Base-by-base conservation (phyloP, 2,113 vertebrate genomes). In the Sterna hirundo region DNA sequence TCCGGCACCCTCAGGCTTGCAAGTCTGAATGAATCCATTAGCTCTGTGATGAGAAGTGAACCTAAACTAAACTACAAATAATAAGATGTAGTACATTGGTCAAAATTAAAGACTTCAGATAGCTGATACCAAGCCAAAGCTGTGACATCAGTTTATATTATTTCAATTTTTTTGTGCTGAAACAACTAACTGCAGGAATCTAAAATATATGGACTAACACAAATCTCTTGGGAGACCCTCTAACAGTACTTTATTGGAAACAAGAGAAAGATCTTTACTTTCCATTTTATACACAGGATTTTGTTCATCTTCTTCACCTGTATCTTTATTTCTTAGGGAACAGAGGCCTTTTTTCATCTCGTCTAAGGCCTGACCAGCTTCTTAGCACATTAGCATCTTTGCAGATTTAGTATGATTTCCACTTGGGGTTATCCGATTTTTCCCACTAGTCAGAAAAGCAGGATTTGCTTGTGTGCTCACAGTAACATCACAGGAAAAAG, bases 1-100 rank as follows among this genome's bases (percentile, higher is more conserved):
- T 38, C 91, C 87, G 46, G 69, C 75, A 94, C 83, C 71, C 64
- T 97, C 90, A 87, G 83, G 34, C 94, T 92, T 94, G 89, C 66
- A 91, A 77, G 72, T 83, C 83, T 89, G 90, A 93, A 70, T n/a
- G 47, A 86, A 86, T 94, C 82, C 83, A 82, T 97, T 90, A 96
- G 68, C 57, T 95, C 91, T 30, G 66, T 64, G 91, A 86, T 79
- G 72, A 86, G 86, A 93, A 97, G 83, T 92, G 71, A 97, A 65
- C 69, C 62, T 86, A 69, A 95, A 91, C 79, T 83, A 88, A 97
- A 93, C 80, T 65, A 49, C 69, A 95, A 70, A 96, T 94, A 96
- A 92, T 86, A 83, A 95, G 77, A 86, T 83, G 65, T 68, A 38
- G 36, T 62, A 74, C 26, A 32, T 88, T 77, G 74, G 58, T 90